Conservation (phyloP, 2,888 invertebrate species). For the Erebia palarica region DNA sequence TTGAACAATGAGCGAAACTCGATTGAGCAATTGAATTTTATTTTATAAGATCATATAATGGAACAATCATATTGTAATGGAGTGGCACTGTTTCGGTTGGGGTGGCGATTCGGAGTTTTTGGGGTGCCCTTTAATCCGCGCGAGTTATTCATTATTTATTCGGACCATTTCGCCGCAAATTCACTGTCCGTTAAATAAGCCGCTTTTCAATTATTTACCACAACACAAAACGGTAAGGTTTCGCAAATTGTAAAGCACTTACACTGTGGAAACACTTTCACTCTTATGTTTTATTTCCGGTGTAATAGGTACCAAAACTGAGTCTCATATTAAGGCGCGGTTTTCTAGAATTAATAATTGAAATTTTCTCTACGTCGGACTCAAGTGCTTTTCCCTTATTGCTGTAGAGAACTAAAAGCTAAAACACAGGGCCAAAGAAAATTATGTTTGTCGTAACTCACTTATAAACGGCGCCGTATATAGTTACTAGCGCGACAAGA, state of each 20-base stretch:
- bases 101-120: conserved; percentile 52
- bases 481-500: no score
- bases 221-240: conserved; percentile 10
- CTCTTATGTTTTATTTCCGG: neutral
- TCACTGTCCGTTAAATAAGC: conserved; percentile 62
- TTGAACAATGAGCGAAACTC: neutral
- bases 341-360: neutral
- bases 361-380: neutral
- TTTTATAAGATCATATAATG: conserved; percentile 36
- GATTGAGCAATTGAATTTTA: conserved; percentile 34
- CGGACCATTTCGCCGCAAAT: conserved; percentile 67
- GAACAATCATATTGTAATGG: conserved; percentile 52
- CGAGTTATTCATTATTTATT: conserved; percentile 72
- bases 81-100: conserved; percentile 47
- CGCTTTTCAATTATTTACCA: conserved; percentile 56
- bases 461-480: no score
- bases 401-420: no score
- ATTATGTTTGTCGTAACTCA: no score
- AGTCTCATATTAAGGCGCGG: neutral
- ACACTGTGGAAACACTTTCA: neutral
- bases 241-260: conserved; percentile 15
- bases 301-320: neutral
- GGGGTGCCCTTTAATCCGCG: conserved; percentile 66
- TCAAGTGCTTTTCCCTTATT: neutral
- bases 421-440: no score